These are phyloP conservation scores for Electrophaes corylata DNA, from an alignment of 2,888 invertebrate genomes.

Conservation along the genomic window DNA sequence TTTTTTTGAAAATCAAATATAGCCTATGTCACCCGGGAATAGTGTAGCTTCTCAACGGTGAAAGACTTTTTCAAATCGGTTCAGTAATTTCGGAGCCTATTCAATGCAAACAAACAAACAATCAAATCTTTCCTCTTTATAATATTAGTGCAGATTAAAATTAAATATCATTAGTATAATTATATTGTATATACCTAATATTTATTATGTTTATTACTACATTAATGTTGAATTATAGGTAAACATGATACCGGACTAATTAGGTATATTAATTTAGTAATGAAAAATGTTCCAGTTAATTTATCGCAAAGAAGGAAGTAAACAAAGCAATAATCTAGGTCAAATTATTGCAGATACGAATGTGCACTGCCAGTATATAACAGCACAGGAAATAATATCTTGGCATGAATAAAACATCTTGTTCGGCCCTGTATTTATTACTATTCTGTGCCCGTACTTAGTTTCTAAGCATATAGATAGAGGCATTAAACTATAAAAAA, in stretches of 20 bases:
- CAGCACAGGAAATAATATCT: slow-evolving; percentile 15
- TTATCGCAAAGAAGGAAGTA: slow-evolving; percentile 26
- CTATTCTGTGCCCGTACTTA: background rate
- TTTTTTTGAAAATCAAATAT: no score
- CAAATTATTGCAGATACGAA: slow-evolving; percentile 25
- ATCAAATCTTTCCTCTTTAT: no score
- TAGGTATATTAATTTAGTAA: background rate
- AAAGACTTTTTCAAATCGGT: no score
- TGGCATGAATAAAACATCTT: slow-evolving; percentile 28
- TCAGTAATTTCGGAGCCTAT: no score
- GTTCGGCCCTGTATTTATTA: slow-evolving; percentile 2
- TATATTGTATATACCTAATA: no score
- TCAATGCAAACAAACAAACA: no score
- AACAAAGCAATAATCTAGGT: slow-evolving; percentile 34
- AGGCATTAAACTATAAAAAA: no score
- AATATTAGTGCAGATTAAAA: no score
- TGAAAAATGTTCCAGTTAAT: slow-evolving; percentile 12
- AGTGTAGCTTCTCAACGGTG: no score
- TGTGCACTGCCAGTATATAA: slow-evolving; percentile 18
- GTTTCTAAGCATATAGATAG: no score
- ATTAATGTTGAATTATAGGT: background rate
- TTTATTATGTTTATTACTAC: background rate
- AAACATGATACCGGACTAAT: background rate
- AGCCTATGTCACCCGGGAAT: no score
- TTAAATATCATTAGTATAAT: no score